Evolutionary conservation across 2,797 vertebrate species (phyloP).

Genomic region (Clarias laeviceps): DNA sequence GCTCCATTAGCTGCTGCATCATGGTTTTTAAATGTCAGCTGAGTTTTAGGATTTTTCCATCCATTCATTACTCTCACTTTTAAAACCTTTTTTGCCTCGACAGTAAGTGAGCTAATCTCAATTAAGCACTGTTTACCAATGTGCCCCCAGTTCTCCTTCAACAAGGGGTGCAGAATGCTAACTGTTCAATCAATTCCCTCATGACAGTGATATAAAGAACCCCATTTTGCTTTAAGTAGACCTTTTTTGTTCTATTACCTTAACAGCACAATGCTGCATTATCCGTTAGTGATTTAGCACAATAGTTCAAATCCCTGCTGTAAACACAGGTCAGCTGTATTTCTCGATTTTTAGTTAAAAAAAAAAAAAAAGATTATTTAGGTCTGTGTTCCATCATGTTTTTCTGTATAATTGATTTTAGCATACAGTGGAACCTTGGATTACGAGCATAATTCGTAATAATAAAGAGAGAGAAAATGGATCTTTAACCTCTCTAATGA

Average conservation of each 20-base stretch:
- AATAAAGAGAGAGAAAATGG: too few species aligned
- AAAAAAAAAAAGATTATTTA: not conserved
- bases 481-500: too few species aligned
- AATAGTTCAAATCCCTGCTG: too few species aligned
- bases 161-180: not conserved
- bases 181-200: not conserved
- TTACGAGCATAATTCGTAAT: too few species aligned
- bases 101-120: not conserved
- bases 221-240: not conserved
- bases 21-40: not conserved
- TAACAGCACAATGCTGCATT: not conserved
- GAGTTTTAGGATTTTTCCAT: not conserved
- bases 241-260: conserved; percentile 8
- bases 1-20: not conserved
- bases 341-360: not conserved
- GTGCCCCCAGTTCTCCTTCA: not conserved
- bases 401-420: not conserved
- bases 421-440: too few species aligned
- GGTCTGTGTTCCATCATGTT: not conserved
- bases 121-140: conserved; percentile 12
- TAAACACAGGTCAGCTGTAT: not conserved
- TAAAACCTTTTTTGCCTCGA: not conserved
- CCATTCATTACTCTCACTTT: not conserved
- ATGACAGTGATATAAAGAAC: not conserved
- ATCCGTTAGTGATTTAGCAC: not conserved